Percentiles rank a stretch among this genome's conserved stretches.
phyloP scores from a whole-genome alignment of 2,113 vertebrate species.

The Notothenia coriiceps region DNA sequence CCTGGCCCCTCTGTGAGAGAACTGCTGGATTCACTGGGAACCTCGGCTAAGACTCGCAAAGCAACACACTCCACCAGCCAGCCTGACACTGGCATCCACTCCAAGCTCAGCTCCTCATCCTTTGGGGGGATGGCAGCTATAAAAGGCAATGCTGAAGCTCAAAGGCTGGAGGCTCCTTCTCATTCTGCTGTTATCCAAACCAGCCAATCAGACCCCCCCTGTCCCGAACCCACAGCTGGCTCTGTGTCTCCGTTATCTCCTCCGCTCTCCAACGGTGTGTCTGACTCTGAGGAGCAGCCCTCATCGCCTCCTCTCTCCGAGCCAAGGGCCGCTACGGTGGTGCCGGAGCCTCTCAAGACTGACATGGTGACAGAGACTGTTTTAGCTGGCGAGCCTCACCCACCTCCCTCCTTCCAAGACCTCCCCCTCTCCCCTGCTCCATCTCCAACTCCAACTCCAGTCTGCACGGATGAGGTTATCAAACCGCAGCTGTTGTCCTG shows the following conservation, averaged over 20 bases:
- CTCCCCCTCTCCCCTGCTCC: slow-evolving; percentile 39
- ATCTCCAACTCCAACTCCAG: slow-evolving; percentile 47
- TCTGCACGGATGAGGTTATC: slow-evolving; percentile 15
- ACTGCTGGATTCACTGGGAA: slow-evolving; percentile 81
- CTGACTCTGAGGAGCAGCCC: slow-evolving; percentile 58
- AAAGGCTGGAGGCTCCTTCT: slow-evolving; percentile 8
- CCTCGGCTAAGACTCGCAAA: slow-evolving; percentile 29
- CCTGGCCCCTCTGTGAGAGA: slow-evolving; percentile 89
- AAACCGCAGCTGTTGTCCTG: slow-evolving; percentile 44
- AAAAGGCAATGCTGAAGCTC: slow-evolving; percentile 9
- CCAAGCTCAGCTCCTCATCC: slow-evolving; percentile 47
- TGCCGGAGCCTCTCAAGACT: slow-evolving; percentile 67
- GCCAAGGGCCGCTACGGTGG: slow-evolving; percentile 72
- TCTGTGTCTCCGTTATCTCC: slow-evolving; percentile 36
- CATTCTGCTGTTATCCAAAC: slow-evolving; percentile 37
- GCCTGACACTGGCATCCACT: slow-evolving; percentile 48
- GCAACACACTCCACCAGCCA: slow-evolving; percentile 58
- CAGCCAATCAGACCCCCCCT: slow-evolving; percentile 10
- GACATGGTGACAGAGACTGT: slow-evolving; percentile 62
- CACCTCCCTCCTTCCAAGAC: slow-evolving; percentile 63
- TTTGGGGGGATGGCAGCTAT: background rate
- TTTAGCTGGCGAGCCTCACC: slow-evolving; percentile 61
- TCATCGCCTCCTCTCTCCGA: slow-evolving; percentile 54
- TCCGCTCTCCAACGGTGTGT: slow-evolving; percentile 69
- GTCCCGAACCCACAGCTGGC: slow-evolving; percentile 33